phyloP scores from a whole-genome alignment of 2,797 vertebrate species.

The Neomorphus geoffroyi region DNA sequence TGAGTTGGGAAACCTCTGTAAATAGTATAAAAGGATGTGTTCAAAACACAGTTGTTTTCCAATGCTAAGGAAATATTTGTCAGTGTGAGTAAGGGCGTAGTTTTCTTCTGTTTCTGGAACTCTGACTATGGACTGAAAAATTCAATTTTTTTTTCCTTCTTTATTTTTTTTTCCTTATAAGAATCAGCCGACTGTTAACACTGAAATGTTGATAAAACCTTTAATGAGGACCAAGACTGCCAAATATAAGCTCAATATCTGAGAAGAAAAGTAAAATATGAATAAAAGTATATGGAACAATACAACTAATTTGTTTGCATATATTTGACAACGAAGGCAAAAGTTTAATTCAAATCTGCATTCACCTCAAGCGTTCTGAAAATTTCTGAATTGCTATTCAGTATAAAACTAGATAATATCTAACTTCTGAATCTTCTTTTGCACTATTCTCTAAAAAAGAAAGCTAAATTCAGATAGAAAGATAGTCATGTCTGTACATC shows the following conservation, averaged over 20 bases:
- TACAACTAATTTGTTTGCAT: background rate
- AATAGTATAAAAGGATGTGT: background rate
- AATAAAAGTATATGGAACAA: background rate
- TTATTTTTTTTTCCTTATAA: background rate
- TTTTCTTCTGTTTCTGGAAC: background rate
- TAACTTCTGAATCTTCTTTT: background rate
- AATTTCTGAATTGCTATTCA: background rate
- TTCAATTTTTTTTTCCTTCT: no score
- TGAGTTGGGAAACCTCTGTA: background rate
- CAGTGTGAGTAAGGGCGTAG: background rate
- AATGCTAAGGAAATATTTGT: background rate
- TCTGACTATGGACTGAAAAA: background rate
- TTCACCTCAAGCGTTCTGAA: background rate
- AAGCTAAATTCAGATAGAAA: background rate
- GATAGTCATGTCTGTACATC: background rate
- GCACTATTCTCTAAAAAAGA: background rate
- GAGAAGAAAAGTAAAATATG: background rate
- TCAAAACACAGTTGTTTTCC: background rate
- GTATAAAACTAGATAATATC: background rate
- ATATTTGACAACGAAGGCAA: background rate
- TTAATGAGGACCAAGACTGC: background rate
- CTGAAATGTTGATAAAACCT: background rate
- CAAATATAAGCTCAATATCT: background rate
- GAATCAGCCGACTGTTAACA: background rate
- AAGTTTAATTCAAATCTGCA: background rate